Conservation (phyloP, 2,888 invertebrate species). For the Diarsia brunnea region DNA sequence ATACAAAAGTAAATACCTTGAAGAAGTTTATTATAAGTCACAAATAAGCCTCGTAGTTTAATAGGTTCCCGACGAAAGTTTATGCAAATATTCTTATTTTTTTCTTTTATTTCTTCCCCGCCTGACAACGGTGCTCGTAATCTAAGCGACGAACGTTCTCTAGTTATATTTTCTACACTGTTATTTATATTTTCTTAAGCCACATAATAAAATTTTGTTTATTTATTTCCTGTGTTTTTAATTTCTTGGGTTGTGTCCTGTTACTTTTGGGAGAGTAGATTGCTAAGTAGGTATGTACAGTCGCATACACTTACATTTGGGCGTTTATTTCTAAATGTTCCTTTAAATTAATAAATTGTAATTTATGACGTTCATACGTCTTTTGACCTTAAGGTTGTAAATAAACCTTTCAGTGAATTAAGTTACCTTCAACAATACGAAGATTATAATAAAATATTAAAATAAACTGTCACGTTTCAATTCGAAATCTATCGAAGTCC, state of each 20-base stretch:
- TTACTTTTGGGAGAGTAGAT: background rate
- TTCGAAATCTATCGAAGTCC: too few relatives aligned
- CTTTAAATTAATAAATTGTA: too few relatives aligned
- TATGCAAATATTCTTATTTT: slow-evolving; percentile 44
- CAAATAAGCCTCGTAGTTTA: slow-evolving; percentile 50
- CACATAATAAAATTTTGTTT: slow-evolving; percentile 29
- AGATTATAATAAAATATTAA: background rate
- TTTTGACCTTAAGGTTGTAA: background rate
- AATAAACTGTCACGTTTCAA: too few relatives aligned
- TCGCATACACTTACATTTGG: background rate
- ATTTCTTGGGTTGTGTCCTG: background rate
- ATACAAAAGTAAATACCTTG: background rate
- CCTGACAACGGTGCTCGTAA: slow-evolving; percentile 34
- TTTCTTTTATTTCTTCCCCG: slow-evolving; percentile 14
- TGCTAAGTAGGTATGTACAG: background rate
- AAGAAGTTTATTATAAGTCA: slow-evolving; percentile 35
- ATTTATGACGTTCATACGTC: background rate
- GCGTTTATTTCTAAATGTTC: background rate
- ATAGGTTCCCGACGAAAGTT: slow-evolving; percentile 43
- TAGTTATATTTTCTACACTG: slow-evolving; percentile 23
- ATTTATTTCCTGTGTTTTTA: slow-evolving; percentile 17
- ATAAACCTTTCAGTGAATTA: background rate
- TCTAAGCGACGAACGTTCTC: slow-evolving; percentile 16
- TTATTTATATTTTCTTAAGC: slow-evolving; percentile 36
- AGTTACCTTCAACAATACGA: background rate